Evolutionary conservation across 2,113 vertebrate genomes (phyloP).

Genomic region (Pteropus alecto): DNA sequence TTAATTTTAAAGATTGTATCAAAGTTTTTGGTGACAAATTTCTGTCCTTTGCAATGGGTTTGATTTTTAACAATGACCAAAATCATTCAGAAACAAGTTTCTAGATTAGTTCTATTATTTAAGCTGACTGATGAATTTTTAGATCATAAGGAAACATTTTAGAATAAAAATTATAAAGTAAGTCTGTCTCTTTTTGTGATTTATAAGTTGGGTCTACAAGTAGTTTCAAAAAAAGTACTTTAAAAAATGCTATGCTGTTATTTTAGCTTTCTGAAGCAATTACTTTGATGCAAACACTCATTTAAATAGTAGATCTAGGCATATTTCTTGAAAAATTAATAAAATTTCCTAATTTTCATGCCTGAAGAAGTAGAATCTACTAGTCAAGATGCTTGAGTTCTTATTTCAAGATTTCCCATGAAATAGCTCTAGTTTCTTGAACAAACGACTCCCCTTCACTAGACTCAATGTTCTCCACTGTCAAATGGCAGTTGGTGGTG

Average conservation of each 20-base stretch:
- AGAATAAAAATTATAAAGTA: neutral
- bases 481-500: neutral
- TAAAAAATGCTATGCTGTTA: neutral
- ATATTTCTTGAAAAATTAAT: neutral
- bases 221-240: neutral
- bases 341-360: neutral
- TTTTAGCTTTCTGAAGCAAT: neutral
- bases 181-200: neutral
- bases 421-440: neutral
- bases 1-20: neutral
- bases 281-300: neutral
- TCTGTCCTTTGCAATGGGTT: neutral
- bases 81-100: neutral
- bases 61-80: neutral
- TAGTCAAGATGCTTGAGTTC: neutral
- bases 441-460: neutral
- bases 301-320: neutral
- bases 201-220: neutral
- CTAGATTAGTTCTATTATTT: neutral
- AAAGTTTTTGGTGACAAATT: neutral
- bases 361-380: neutral
- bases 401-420: neutral
- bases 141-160: neutral
- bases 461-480: neutral
- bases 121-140: neutral